These are phyloP conservation scores for Emys orbicularis DNA, from an alignment of 2,797 vertebrate genomes.

Conservation along the genomic window DNA sequence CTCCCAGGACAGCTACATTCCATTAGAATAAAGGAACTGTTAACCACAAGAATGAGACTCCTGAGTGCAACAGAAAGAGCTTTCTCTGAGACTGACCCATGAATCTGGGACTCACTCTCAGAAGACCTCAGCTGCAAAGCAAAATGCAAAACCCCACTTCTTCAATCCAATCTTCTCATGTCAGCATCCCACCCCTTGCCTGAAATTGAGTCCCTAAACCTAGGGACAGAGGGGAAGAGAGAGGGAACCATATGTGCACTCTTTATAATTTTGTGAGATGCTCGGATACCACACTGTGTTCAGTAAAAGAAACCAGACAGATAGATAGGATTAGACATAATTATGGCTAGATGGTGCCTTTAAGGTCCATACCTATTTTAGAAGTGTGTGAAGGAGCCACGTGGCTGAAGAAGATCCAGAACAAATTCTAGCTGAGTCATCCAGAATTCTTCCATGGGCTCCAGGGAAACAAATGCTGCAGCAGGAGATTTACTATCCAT, in stretches of 20 bases:
- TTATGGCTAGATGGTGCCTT: not conserved
- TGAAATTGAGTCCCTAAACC: not conserved
- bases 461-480: not conserved
- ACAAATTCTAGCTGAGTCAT: not conserved
- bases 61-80: not conserved
- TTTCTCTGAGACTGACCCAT: not conserved
- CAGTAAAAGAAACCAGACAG: not conserved
- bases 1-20: not conserved
- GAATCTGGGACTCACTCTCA: not conserved
- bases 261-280: not conserved
- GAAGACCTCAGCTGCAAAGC: not conserved
- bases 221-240: not conserved
- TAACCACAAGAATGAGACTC: slow-evolving; percentile 1
- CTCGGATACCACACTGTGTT: not conserved
- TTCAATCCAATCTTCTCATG: not conserved
- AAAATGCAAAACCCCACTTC: not conserved
- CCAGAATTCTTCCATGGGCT: not conserved
- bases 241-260: not conserved
- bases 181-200: not conserved
- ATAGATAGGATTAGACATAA: not conserved
- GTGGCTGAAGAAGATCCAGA: not conserved
- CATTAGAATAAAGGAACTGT: slow-evolving; percentile 1
- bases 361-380: not conserved
- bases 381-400: not conserved
- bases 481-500: not conserved